phyloP scores from a whole-genome alignment of 1,140 invertebrate species.

The Brachionus rotundiformis region DNA sequence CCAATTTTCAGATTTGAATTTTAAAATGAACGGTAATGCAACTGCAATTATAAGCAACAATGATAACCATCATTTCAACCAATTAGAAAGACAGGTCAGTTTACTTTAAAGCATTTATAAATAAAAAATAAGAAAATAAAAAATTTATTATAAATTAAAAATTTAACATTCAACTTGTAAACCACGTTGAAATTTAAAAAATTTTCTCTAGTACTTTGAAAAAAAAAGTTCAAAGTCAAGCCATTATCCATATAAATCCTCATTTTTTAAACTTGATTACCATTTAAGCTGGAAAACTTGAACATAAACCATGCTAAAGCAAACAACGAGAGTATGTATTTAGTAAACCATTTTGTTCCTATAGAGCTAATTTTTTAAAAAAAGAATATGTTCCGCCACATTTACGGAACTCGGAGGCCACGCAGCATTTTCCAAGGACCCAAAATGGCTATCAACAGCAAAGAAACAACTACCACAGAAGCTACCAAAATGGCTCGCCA shows the following conservation, averaged over 20 bases:
- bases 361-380: not conserved
- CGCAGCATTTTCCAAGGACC: not conserved
- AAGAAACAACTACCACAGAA: not conserved
- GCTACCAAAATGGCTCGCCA: not conserved
- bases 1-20: not conserved
- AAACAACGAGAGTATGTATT: not conserved
- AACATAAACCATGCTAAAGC: conserved; percentile 17
- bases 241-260: conserved; percentile 1
- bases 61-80: not conserved
- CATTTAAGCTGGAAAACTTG: conserved; percentile 30
- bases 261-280: not conserved
- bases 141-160: not conserved
- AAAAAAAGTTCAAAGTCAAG: conserved; percentile 5
- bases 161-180: conserved; percentile 12
- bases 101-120: not conserved
- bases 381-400: conserved; percentile 35
- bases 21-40: conserved; percentile 31
- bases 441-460: not conserved
- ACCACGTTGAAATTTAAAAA: conserved; percentile 29
- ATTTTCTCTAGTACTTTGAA: conserved; percentile 31
- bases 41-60: conserved; percentile 22
- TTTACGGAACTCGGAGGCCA: not conserved
- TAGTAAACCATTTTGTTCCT: not conserved
- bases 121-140: not conserved
- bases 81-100: conserved; percentile 41